phyloP scores from a whole-genome alignment of 2,113 vertebrate genomes.

The Ranitomeya imitator region DNA sequence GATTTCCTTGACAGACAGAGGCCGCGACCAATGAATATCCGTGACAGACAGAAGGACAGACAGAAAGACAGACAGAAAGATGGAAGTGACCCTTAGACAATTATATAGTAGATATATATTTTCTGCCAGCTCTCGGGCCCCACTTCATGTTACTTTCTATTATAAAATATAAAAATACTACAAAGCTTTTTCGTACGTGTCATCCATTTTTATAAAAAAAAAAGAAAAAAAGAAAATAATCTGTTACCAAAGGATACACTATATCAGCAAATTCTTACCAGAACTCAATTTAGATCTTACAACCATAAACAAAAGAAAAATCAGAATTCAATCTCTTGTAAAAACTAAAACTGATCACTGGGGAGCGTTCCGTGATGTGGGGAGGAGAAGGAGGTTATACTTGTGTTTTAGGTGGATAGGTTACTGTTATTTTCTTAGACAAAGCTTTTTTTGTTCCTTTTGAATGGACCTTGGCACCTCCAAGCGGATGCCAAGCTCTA shows the following conservation, averaged over 20 bases:
- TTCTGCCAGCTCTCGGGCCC: background rate
- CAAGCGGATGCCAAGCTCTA: background rate
- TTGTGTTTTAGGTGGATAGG: background rate
- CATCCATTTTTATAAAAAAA: background rate
- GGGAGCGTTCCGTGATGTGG: background rate
- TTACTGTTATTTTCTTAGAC: conserved; percentile 5
- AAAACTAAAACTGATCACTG: background rate
- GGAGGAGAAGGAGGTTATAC: background rate
- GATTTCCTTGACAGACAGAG: no score
- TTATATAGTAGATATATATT: no score
- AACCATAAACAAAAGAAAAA: background rate
- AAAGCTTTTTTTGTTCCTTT: conserved; percentile 11
- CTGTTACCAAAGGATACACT: background rate
- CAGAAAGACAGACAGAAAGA: no score
- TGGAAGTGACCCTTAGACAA: no score
- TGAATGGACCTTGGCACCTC: background rate
- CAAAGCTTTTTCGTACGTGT: background rate
- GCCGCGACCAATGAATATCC: no score
- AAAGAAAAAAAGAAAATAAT: background rate
- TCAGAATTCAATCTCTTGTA: background rate
- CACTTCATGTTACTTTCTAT: background rate
- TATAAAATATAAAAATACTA: background rate
- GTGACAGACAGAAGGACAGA: no score
- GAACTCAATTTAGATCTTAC: background rate
- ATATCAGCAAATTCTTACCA: background rate